Base-by-base conservation (phyloP, 2,888 invertebrate genomes). In the Hypolimnas misippus region DNA sequence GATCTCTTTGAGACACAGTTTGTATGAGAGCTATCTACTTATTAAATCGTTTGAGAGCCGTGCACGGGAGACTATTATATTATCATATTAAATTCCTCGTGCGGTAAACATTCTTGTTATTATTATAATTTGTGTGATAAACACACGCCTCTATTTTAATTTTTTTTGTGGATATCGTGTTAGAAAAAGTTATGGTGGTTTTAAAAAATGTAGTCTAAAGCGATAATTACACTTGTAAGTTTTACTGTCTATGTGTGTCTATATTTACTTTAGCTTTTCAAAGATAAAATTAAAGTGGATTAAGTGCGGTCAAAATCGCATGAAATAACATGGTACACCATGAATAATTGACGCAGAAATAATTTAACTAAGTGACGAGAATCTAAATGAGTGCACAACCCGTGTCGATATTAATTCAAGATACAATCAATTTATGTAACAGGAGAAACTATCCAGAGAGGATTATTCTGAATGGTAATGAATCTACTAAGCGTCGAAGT, bases 11-110 rank as follows among this genome's bases (percentile, higher is more conserved):
- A 21, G 56, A 35, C 46, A 49, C 46, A 42, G 52, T 35, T 44
- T 38, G 16, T 52, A 60, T 49, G 53, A 19, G 40, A 51, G 53
- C 16, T 60, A 64, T 64, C 57, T 35, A 53, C n/a, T n/a, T n/a
- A 64, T 64, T 53, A 64, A 52, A 53, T 46, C 29, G 38, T 38
- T 19, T 46, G 31, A 44, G 29, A 38, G 35, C 35, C 44, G 29
- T 60, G 49, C 49, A 31, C 31, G 38, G 52, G 40, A 33, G 31
- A 58, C 58, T 42, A 54, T 60, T 31, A 31, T 55, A 56, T 29
- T 42, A 3, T 42, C 16, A 55, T 63, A 63, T 63, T 59, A 63
- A 63, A 63, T 63, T 63, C 63, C 38, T n/a, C n/a, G n/a, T n/a
- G 33, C 5, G 25, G 10, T n/a, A 19, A 51, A 42, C 42, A 19